Evolutionary conservation across 2,113 vertebrate species (phyloP), one percentile per base, ranked within the genome.

Genomic region (Podarcis raffonei): DNA sequence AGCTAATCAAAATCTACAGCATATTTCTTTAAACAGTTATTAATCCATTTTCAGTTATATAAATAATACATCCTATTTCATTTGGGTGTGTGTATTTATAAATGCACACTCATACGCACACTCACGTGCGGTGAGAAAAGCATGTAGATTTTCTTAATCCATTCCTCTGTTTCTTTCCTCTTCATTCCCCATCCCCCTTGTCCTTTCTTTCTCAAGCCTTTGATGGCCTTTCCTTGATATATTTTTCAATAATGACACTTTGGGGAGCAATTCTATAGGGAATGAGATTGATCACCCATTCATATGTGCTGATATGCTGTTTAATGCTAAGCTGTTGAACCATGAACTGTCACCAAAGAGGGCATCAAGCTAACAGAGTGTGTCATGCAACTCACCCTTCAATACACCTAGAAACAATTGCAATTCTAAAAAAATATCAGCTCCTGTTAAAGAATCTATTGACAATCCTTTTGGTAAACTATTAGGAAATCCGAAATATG

Each of bases 281-380:
- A 95, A 95, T 88, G 94, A 96, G 94, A 97, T 96, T 96, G 96
- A 97, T 97, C 95, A 97, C 96, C 96, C 96, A 96, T 97, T 68
- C 96, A 92, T 92, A 94, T 91, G 90, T 93, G 94, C 92, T 96
- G 96, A 96, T 96, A 93, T 96, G 95, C 95, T 96, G 91, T 96
- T 97, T 97, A 97, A 96, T 85, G 69, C 95, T 96, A 97, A 96
- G 84, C 90, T 94, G 86, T 89, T 96, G 96, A 97, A 95, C 96
- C 96, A 96, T 95, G 90, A 86, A 96, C 93, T 96, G 94, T 95
- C 96, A 96, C 96, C 96, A 94, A 75, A 95, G 87, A 95, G 93
- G 94, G 95, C 93, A 95, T 96, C 95, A 96, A 95, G 94, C 95
- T 96, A 96, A 94, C 96, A 96, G 93, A 3, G 91, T 97, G 94